Conservation (phyloP, 2,888 invertebrate species). For the Sussaba pulchella region DNA sequence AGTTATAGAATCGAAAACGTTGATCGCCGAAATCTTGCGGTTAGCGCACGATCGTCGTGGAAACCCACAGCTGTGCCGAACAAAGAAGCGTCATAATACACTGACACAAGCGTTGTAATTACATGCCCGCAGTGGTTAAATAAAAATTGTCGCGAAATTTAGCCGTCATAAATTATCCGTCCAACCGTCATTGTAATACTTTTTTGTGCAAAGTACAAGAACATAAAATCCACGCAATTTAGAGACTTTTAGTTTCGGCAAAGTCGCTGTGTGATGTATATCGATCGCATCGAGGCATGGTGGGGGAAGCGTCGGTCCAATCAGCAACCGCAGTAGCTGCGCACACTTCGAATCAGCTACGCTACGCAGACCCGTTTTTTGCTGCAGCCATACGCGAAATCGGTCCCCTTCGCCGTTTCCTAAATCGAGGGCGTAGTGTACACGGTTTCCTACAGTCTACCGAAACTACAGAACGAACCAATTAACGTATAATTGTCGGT, state of each 20-base stretch:
- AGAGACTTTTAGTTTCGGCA: too few species aligned
- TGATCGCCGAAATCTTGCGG: neutral
- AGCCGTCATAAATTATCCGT: slow-evolving; percentile 32
- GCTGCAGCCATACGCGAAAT: too few species aligned
- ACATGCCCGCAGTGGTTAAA: neutral
- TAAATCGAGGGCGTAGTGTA: slow-evolving; percentile 16
- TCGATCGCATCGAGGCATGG: too few species aligned
- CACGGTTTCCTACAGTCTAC: neutral
- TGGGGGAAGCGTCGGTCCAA: too few species aligned
- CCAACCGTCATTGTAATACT: slow-evolving; percentile 18
- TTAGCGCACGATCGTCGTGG: neutral
- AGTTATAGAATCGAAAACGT: neutral
- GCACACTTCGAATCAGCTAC: too few species aligned
- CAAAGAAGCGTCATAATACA: slow-evolving; percentile 9
- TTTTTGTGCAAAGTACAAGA: slow-evolving; percentile 1
- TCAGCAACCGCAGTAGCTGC: too few species aligned
- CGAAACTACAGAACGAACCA: slow-evolving; percentile 30
- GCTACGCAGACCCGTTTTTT: too few species aligned
- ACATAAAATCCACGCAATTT: neutral
- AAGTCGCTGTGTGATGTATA: too few species aligned
- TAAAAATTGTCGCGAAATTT: neutral
- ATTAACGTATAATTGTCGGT: slow-evolving; percentile 51
- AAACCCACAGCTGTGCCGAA: slow-evolving; percentile 4
- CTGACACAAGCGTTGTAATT: slow-evolving; percentile 35
- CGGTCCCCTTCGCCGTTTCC: too few species aligned